phyloP scores from a whole-genome alignment of 2,113 vertebrate species.

The Muscicapa adusta region DNA sequence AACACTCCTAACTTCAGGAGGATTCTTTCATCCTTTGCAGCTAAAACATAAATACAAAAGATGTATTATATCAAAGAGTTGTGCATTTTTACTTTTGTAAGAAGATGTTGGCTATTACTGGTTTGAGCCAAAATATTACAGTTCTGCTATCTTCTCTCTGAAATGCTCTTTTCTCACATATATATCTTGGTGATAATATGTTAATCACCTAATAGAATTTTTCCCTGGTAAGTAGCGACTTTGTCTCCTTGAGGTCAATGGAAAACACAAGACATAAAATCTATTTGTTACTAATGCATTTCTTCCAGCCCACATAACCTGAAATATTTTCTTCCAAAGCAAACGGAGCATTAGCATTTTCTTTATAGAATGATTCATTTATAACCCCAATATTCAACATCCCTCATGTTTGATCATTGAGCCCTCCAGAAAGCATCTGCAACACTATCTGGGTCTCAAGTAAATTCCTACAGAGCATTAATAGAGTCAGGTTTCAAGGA shows the following conservation, averaged over 20 bases:
- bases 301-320: neutral
- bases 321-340: neutral
- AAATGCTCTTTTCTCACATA: neutral
- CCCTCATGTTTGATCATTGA: neutral
- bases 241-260: neutral
- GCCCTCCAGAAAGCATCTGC: neutral
- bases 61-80: neutral
- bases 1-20: neutral
- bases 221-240: neutral
- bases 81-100: neutral
- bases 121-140: neutral
- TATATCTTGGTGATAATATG: neutral
- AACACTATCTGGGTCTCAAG: neutral
- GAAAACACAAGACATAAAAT: constrained; percentile 8
- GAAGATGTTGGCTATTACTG: neutral
- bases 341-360: neutral
- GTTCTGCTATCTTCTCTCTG: neutral
- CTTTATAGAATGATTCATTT: neutral
- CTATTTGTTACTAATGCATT: neutral
- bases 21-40: neutral
- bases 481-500: neutral
- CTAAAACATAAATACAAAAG: neutral
- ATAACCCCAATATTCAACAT: neutral
- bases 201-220: neutral
- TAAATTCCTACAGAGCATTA: neutral